These are phyloP conservation scores for Pogona vitticeps DNA, from an alignment of 2,113 vertebrate genomes.

Conservation along the genomic window DNA sequence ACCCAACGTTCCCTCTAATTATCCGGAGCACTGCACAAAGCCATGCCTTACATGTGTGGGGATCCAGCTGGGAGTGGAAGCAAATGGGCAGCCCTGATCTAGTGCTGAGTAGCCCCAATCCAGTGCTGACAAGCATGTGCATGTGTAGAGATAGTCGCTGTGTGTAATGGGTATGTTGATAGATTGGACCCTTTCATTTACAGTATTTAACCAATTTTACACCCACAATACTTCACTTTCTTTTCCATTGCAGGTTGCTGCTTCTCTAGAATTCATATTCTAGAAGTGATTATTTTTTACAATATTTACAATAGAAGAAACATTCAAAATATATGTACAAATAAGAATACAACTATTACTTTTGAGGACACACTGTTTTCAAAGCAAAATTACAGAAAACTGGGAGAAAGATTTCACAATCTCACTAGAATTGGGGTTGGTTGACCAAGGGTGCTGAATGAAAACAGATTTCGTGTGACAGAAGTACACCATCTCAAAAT, in stretches of 20 bases:
- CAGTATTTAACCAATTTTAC: background rate
- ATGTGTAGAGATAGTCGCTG: no score
- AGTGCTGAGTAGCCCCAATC: no score
- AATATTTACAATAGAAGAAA: background rate
- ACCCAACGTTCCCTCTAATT: no score
- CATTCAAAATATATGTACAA: background rate
- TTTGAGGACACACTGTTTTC: background rate
- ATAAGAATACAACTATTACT: background rate
- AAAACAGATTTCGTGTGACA: no score
- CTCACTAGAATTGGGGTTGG: background rate
- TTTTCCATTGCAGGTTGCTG: background rate
- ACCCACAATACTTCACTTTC: background rate
- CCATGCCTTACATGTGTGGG: no score
- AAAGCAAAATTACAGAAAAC: background rate
- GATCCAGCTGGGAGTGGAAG: no score
- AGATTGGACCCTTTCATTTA: no score
- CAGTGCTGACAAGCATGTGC: no score
- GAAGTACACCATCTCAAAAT: no score
- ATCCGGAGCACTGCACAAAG: no score
- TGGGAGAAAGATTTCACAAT: background rate
- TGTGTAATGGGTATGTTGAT: no score
- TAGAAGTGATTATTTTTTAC: background rate
- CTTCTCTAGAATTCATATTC: background rate
- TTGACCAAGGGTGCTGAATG: background rate
- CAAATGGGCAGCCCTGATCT: no score